Conservation (phyloP, 2,888 invertebrate genomes). For the Cyaniris semiargus region DNA sequence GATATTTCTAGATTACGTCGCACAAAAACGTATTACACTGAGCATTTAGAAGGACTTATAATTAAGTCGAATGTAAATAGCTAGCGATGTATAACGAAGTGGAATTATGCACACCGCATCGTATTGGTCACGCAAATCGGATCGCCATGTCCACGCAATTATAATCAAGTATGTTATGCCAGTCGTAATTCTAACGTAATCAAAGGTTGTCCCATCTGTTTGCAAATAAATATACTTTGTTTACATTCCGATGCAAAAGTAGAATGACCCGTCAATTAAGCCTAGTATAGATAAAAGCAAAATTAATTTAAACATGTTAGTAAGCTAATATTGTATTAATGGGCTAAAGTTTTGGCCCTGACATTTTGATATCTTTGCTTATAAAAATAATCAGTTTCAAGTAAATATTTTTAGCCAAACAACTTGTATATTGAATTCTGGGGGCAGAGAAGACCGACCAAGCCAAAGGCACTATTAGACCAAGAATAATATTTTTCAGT, state of each 20-base stretch:
- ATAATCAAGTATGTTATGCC: slow-evolving; percentile 72
- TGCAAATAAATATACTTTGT: slow-evolving; percentile 51
- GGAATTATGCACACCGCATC: slow-evolving; percentile 54
- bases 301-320: too few species aligned
- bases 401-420: too few species aligned
- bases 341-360: too few species aligned
- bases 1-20: slow-evolving; percentile 80
- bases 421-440: too few species aligned
- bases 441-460: too few species aligned
- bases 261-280: background rate
- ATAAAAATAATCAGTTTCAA: too few species aligned
- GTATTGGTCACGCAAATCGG: slow-evolving; percentile 78
- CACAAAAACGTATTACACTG: slow-evolving; percentile 52
- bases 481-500: too few species aligned
- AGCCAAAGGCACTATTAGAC: too few species aligned
- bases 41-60: background rate
- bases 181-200: slow-evolving; percentile 78
- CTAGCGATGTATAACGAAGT: slow-evolving; percentile 38
- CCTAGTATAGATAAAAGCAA: too few species aligned
- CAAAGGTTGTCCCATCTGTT: slow-evolving; percentile 69
- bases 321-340: too few species aligned
- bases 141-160: slow-evolving; percentile 76
- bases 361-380: too few species aligned
- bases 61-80: slow-evolving; percentile 39
- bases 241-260: slow-evolving; percentile 37